Evolutionary conservation across 2,113 vertebrate genomes (phyloP).

Genomic region (Oncorhynchus keta): DNA sequence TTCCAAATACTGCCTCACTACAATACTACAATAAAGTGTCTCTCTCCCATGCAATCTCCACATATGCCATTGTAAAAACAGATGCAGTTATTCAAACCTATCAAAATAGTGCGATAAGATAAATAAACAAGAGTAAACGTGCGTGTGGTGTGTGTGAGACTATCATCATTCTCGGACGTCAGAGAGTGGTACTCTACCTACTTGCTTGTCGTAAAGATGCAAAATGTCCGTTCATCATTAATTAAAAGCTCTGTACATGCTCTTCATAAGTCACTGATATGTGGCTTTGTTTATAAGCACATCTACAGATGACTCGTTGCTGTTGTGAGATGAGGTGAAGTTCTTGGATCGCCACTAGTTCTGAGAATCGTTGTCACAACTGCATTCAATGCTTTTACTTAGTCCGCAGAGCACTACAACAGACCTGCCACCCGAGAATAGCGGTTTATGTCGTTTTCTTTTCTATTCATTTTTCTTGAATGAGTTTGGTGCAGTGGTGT

Average conservation of each 20-base stretch:
- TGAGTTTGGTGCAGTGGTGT: background rate
- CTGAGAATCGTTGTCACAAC: background rate
- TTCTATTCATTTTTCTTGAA: background rate
- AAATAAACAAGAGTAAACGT: too few relatives aligned
- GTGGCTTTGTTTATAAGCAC: background rate
- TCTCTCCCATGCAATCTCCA: too few relatives aligned
- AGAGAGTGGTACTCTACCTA: background rate
- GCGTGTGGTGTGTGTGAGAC: background rate
- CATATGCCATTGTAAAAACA: too few relatives aligned
- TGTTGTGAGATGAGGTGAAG: background rate
- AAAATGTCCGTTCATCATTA: background rate
- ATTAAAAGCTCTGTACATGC: background rate
- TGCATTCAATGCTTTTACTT: background rate
- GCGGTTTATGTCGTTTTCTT: background rate
- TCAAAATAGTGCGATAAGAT: too few relatives aligned
- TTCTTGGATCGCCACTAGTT: background rate
- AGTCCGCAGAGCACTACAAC: background rate
- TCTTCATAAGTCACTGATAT: background rate
- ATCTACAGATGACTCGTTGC: too few relatives aligned
- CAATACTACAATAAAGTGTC: too few relatives aligned
- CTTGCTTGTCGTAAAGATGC: too few relatives aligned
- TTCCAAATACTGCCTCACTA: too few relatives aligned
- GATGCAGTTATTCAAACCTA: too few relatives aligned
- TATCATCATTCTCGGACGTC: background rate
- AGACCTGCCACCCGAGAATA: background rate